phyloP scores from a whole-genome alignment of 2,797 vertebrate species.

The Gymnoscopelus microlampas region DNA sequence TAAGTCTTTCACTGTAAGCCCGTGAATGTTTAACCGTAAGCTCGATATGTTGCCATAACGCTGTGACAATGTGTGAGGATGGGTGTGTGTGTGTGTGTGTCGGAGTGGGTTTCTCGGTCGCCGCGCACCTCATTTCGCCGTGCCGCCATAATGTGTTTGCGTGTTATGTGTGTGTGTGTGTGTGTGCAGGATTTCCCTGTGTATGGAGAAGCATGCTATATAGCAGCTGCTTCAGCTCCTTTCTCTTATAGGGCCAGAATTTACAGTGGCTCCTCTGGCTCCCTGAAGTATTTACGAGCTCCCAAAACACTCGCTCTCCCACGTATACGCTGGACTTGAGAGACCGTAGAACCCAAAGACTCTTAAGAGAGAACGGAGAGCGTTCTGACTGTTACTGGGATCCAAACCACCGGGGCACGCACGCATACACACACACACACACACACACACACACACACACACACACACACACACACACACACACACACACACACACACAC shows the following conservation, averaged over 20 bases:
- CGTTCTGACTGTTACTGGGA: slow-evolving; percentile 60
- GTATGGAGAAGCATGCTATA: slow-evolving; percentile 48
- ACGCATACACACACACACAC: not conserved
- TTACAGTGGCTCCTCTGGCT: slow-evolving; percentile 83
- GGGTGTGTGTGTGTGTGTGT: slow-evolving; percentile 20
- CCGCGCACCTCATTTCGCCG: slow-evolving; percentile 21
- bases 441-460: not conserved
- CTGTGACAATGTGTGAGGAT: slow-evolving; percentile 47
- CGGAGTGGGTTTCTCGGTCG: slow-evolving; percentile 44
- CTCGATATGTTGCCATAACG: slow-evolving; percentile 62
- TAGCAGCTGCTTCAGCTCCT: slow-evolving; percentile 75
- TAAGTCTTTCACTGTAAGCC: slow-evolving; percentile 43
- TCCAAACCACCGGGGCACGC: slow-evolving; percentile 25
- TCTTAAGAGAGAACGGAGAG: slow-evolving; percentile 41
- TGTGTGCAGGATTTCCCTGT: slow-evolving; percentile 52
- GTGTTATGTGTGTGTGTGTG: slow-evolving; percentile 44
- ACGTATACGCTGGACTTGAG: not conserved
- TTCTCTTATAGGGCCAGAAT: slow-evolving; percentile 78
- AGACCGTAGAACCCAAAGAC: slow-evolving; percentile 58
- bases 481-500: not conserved
- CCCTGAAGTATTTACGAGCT: slow-evolving; percentile 85
- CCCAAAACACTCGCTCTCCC: slow-evolving; percentile 72
- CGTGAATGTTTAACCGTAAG: slow-evolving; percentile 56
- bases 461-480: not conserved
- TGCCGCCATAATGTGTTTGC: not conserved